phyloP scores from a whole-genome alignment of 2,888 invertebrate species.

The Heliconius charithonia region DNA sequence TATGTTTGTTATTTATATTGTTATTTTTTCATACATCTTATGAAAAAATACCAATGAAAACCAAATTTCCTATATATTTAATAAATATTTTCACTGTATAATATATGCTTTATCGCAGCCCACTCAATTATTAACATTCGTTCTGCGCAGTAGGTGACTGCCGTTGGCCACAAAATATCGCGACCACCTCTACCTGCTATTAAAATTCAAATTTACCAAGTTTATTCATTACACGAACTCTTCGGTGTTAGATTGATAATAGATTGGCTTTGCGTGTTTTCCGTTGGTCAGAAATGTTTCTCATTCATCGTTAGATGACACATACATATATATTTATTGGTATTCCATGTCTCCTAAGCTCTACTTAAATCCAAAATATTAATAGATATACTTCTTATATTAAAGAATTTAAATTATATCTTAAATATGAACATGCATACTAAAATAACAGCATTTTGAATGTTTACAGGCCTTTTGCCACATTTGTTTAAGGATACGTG shows the following conservation, averaged over 20 bases:
- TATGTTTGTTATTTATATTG: no score
- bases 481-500: neutral
- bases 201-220: conserved; percentile 33
- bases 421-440: neutral
- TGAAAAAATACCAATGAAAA: neutral
- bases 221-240: conserved; percentile 33
- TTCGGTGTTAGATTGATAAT: conserved; percentile 32
- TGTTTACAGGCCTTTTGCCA: no score
- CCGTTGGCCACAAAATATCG: conserved; percentile 28
- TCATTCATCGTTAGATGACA: neutral
- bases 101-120: neutral
- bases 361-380: neutral
- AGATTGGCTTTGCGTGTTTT: conserved; percentile 32
- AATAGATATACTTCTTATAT: neutral
- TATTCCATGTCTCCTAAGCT: neutral
- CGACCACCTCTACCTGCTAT: conserved; percentile 33
- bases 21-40: no score
- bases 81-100: neutral
- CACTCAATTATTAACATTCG: conserved; percentile 20
- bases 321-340: neutral
- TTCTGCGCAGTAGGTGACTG: conserved; percentile 31
- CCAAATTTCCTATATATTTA: neutral
- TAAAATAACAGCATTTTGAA: neutral
- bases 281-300: conserved; percentile 11
- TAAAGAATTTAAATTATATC: neutral